Evolutionary conservation across 30 jellyfish, hydroid and myxozoan species (phyloP).

Genomic region (Rhopilema esculentum): DNA sequence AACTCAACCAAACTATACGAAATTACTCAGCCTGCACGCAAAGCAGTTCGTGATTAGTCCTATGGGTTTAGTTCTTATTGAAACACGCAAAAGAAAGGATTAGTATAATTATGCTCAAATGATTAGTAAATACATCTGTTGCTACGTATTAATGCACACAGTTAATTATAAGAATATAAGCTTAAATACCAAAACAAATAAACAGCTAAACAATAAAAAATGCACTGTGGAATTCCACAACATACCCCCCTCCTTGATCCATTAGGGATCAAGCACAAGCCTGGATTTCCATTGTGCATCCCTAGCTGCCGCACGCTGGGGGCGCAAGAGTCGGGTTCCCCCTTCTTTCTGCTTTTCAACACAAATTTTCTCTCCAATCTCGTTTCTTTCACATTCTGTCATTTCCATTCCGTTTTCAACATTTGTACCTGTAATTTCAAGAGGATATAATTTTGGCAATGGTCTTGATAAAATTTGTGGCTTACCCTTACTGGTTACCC

Average conservation of each 20-base stretch:
- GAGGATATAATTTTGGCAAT: neutral
- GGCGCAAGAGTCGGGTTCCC: neutral
- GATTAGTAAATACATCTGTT: too few relatives aligned
- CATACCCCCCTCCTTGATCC: constrained; percentile 76
- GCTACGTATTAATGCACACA: too few relatives aligned
- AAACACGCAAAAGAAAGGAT: too few relatives aligned
- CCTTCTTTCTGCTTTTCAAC: neutral
- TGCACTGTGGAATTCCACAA: neutral
- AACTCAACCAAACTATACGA: too few relatives aligned
- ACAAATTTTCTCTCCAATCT: neutral
- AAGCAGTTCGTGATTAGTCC: too few relatives aligned
- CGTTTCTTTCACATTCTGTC: neutral
- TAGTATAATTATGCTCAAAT: too few relatives aligned
- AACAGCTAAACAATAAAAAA: too few relatives aligned
- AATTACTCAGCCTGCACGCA: too few relatives aligned
- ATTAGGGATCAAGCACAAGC: neutral
- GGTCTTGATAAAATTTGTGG: neutral
- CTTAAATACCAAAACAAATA: too few relatives aligned
- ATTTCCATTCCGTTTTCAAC: neutral
- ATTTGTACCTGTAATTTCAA: neutral
- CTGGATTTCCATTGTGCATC: neutral
- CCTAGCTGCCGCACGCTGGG: constrained; percentile 2
- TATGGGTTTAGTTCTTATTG: too few relatives aligned
- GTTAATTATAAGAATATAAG: too few relatives aligned
- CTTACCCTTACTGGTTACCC: neutral